Evolutionary conservation across 2,888 invertebrate species (phyloP).

Genomic region (Morpho achilles): DNA sequence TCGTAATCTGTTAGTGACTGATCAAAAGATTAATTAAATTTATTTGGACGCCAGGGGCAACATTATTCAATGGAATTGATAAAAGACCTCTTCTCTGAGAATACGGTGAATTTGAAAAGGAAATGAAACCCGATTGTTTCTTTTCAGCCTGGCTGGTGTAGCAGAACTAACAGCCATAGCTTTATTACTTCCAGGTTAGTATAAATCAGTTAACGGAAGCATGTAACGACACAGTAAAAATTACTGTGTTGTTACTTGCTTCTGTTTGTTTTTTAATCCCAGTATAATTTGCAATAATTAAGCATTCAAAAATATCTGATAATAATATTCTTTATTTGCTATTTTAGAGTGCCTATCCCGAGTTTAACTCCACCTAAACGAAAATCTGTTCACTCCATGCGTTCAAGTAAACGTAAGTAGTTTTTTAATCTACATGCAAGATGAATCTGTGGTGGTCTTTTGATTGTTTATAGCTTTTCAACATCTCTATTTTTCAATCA

Average conservation of each 20-base stretch:
- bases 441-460: background rate
- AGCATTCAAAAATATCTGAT: no score
- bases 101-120: constrained; percentile 7
- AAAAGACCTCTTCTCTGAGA: constrained; percentile 4
- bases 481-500: no score
- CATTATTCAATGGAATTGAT: constrained; percentile 1
- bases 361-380: constrained; percentile 32
- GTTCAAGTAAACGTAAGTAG: constrained; percentile 20
- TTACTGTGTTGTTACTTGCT: no score
- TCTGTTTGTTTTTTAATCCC: no score
- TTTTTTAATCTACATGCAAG: background rate
- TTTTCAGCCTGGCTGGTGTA: constrained; percentile 28
- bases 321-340: background rate
- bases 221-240: background rate
- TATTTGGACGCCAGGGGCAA: constrained; percentile 9
- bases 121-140: constrained; percentile 20
- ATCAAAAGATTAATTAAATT: background rate
- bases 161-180: constrained; percentile 6
- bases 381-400: constrained; percentile 27
- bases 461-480: background rate
- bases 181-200: constrained; percentile 3
- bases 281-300: no score
- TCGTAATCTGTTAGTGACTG: background rate
- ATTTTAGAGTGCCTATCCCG: constrained; percentile 31
- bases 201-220: background rate